These are phyloP conservation scores for Amazona guildingii DNA, from an alignment of 2,113 vertebrate species.

Conservation along the genomic window DNA sequence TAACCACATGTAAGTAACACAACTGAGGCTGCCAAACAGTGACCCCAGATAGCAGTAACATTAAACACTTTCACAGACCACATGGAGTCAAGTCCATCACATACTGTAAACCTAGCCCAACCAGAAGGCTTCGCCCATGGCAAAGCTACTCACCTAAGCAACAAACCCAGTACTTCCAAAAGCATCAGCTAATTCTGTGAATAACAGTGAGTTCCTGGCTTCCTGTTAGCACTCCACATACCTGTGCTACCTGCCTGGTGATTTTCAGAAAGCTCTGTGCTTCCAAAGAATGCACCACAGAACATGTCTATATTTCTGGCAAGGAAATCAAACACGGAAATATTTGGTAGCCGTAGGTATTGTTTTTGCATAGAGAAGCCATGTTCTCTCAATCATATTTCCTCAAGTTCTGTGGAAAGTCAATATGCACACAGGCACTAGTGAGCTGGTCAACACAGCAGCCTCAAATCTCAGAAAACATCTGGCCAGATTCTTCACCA, in stretches of 20 bases:
- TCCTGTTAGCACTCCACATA: background rate
- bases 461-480: background rate
- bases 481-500: background rate
- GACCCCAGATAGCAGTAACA: background rate
- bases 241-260: rapidly evolving
- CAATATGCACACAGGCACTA: background rate
- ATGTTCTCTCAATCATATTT: background rate
- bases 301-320: background rate
- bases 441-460: background rate
- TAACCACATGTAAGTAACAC: background rate
- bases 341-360: background rate
- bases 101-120: background rate
- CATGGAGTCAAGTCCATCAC: background rate
- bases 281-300: background rate
- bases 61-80: background rate
- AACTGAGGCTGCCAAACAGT: background rate
- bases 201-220: background rate
- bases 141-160: background rate
- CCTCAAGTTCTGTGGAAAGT: background rate
- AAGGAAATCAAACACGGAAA: background rate
- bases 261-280: background rate
- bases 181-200: background rate
- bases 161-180: background rate
- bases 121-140: background rate
- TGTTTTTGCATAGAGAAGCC: background rate